Base-by-base conservation (phyloP, 1,140 invertebrate species). In the Diachasmimorpha longicaudata region DNA sequence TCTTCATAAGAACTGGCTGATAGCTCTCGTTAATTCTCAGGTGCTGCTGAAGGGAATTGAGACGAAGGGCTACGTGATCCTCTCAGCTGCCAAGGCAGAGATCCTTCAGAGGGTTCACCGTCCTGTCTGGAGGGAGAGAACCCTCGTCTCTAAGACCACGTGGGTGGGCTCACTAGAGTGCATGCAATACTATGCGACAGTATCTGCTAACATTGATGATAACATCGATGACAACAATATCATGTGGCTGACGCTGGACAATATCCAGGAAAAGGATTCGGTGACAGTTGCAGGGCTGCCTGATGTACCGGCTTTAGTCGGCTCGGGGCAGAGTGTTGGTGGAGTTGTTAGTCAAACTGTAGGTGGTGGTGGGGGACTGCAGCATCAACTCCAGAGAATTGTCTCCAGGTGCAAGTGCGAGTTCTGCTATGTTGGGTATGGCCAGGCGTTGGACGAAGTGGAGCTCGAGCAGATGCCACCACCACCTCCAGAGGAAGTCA, bases 181-280 rank as follows among this genome's bases (percentile, higher is more conserved):
- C 87, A 99, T 99, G 97, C 97, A 99, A 92, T 99, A 99, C 89
- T 99, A 99, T 90, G 97, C 97, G 1, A 99, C 97, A 36, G 97
- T 99, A 31, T 96, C 94, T 85, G 91, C 91, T 0, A 94, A 94
- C 44, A 95, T 94, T 13, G 93, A 95, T 82, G 91, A 92, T 46
- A 94, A 96, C 87, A 93, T 93, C 13, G 84, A 90, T 89, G 95
- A 97, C 79, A 96, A 98, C 85, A 68, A 68, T 10, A 98, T 99
- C 78, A 96, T 97, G 90, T 99, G 98, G 98, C 89, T 99, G 70
- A 95, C 94, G 2, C 92, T 97, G 25, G 96, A 98, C 79, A 96
- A 97, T 82, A 97, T 97, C 69, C 95, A 96, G 89, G 96, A 97
- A 87, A 94, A 95, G 82, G 94, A 94, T 83, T 93, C 93, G 0